Base-by-base conservation (phyloP, 2,888 invertebrate species). In the Macaria notata region DNA sequence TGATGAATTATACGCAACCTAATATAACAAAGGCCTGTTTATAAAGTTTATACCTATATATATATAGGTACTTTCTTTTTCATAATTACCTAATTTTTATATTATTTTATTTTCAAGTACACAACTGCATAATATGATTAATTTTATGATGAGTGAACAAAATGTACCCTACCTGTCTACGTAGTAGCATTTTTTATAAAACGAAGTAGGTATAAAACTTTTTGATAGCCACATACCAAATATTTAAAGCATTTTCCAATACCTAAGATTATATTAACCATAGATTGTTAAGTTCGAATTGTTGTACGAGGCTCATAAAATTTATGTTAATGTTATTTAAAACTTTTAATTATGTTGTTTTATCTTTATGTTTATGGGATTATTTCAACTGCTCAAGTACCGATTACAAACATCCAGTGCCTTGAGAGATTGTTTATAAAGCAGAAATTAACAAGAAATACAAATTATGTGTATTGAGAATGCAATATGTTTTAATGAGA, bases 401-500 rank as follows among this genome's bases (percentile, higher is more conserved):
- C 43, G 50, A 45, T 46, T 60, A 50, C 33, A 49, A 59, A 62
- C 63, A 63, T 56, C 54, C 66, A 65, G 68, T 68, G 68, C 68
- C 66, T 68, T 68, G 59, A 61, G 45, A 59, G 49, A 59, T 59
- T 62, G 52, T 58, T 41, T 41, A 58, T 53, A 59, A 49, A 75
- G 69, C 39, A 83, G 79, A 75, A 83, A 49, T 46, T 47, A 62
- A 61, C 45, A 51, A 54, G 31, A 57, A 79, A 62, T 84, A 69
- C 75, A 54, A 62, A 56, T 31, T 31, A 57, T 62, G 52, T 65
- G 58, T 63, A 68, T 65, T 64, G 56, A 62, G 56, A 64, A 68
- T 63, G 62, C 63, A 66, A 62, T 62, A 65, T 59, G 65, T 77
- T 79, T 79, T 75, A 77, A 63, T 70, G 69, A 73, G 63, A 75